Conservation (phyloP, 1,140 invertebrate species). For the Holcopasites calliopsidis region DNA sequence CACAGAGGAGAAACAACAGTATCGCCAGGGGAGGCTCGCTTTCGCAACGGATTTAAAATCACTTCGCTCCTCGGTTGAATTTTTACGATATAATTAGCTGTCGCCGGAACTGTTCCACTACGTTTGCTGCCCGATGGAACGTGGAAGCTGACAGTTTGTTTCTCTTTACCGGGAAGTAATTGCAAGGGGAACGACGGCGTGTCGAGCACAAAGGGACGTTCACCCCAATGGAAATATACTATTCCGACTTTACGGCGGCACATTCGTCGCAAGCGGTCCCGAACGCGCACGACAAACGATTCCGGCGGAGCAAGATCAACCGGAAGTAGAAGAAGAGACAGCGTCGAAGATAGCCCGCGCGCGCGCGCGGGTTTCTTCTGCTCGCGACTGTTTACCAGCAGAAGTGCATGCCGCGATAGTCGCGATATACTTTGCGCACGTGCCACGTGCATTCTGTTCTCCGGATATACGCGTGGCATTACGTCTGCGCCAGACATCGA, state of each 20-base stretch:
- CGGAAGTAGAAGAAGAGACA: too few species aligned
- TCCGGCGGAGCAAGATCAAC: too few species aligned
- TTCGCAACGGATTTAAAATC: constrained; percentile 13
- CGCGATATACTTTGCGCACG: constrained; percentile 38
- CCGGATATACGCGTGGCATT: constrained; percentile 72
- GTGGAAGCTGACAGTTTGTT: background rate
- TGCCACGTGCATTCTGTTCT: constrained; percentile 66
- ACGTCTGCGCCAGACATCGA: constrained; percentile 70
- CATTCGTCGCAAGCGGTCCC: background rate
- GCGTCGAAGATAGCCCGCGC: background rate
- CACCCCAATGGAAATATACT: too few species aligned
- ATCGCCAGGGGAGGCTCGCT: background rate
- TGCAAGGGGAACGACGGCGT: background rate
- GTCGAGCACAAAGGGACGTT: background rate
- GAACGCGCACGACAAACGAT: background rate
- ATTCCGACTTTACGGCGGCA: too few species aligned
- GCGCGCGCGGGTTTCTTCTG: constrained; percentile 1
- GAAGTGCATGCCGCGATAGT: constrained; percentile 45
- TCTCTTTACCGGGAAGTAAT: background rate
- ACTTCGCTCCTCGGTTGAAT: background rate
- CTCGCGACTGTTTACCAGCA: background rate
- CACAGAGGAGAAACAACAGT: background rate
- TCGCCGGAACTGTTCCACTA: background rate
- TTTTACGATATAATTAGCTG: constrained; percentile 23
- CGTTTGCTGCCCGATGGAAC: background rate